Evolutionary conservation across 2,888 invertebrate genomes (phyloP).

Genomic region (Clunio marinus): DNA sequence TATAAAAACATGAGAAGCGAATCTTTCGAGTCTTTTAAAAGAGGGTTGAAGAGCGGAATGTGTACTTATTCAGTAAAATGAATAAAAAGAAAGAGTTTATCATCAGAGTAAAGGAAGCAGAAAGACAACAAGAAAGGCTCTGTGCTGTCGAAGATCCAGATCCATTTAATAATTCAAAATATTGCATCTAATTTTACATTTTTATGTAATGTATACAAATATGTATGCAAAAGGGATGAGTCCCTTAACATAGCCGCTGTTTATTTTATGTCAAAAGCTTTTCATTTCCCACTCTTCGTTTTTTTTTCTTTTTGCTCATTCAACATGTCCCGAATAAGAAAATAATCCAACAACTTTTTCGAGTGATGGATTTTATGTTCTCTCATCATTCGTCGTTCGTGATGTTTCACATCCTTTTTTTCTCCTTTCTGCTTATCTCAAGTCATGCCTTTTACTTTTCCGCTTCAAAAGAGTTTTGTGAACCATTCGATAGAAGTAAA

Average conservation of each 20-base stretch:
- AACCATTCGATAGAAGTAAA: too few relatives aligned
- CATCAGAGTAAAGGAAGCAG: not conserved
- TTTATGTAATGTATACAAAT: not conserved
- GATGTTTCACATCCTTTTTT: too few relatives aligned
- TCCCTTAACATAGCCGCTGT: too few relatives aligned
- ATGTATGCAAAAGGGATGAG: not conserved
- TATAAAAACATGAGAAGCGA: constrained; percentile 2
- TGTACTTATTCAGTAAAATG: not conserved
- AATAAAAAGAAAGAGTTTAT: not conserved
- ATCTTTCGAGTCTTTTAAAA: too few relatives aligned
- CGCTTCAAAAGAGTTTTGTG: too few relatives aligned
- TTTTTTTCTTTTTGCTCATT: too few relatives aligned
- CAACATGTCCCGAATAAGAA: not conserved
- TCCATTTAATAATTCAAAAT: not conserved
- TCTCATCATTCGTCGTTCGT: not conserved
- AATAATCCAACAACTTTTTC: not conserved
- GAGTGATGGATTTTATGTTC: not conserved
- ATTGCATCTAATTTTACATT: constrained; percentile 1
- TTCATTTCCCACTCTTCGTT: too few relatives aligned
- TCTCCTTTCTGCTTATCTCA: too few relatives aligned
- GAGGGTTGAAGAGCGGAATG: not conserved
- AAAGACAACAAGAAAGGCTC: not conserved
- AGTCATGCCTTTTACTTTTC: too few relatives aligned
- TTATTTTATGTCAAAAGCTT: not conserved
- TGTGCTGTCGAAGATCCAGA: not conserved